These are phyloP conservation scores for Ovibos moschatus DNA, from an alignment of 2,113 vertebrate species.

Conservation along the genomic window DNA sequence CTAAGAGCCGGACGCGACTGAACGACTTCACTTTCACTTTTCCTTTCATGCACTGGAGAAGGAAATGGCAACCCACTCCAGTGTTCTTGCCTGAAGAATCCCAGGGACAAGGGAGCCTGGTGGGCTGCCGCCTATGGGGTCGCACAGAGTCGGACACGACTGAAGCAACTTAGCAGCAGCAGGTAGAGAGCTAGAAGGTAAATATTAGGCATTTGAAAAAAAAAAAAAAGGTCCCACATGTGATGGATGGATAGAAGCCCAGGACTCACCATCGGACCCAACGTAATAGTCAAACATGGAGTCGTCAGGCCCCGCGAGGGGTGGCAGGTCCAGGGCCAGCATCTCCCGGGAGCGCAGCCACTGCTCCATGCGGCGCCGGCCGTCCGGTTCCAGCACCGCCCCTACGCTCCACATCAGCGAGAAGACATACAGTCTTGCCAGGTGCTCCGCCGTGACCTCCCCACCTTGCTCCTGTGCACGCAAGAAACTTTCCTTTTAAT, in stretches of 20 bases:
- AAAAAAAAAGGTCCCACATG: background rate
- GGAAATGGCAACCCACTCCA: no score
- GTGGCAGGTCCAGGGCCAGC: slow-evolving; percentile 85
- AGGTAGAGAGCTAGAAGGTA: background rate
- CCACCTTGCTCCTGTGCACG: slow-evolving; percentile 87
- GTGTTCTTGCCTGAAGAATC: no score
- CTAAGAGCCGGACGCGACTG: no score
- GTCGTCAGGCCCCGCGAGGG: slow-evolving; percentile 79
- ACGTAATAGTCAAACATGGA: slow-evolving; percentile 94
- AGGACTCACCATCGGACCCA: slow-evolving; percentile 84
- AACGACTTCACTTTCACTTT: no score
- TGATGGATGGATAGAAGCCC: rapidly evolving
- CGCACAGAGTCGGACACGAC: no score
- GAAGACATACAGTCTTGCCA: slow-evolving; percentile 93
- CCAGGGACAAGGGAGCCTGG: no score
- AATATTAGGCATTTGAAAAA: background rate
- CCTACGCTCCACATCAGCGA: slow-evolving; percentile 96
- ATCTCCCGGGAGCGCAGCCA: slow-evolving; percentile 86
- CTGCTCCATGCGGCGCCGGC: slow-evolving; percentile 88
- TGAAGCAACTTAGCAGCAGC: no score
- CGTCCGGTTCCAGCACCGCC: slow-evolving; percentile 89
- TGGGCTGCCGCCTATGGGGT: no score
- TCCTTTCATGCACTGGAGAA: no score
- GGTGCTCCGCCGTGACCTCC: slow-evolving; percentile 84
- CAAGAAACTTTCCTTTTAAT: background rate